Evolutionary conservation across 2,113 vertebrate species (phyloP), one percentile per base, ranked within the genome.

Genomic region (Chitala chitala): DNA sequence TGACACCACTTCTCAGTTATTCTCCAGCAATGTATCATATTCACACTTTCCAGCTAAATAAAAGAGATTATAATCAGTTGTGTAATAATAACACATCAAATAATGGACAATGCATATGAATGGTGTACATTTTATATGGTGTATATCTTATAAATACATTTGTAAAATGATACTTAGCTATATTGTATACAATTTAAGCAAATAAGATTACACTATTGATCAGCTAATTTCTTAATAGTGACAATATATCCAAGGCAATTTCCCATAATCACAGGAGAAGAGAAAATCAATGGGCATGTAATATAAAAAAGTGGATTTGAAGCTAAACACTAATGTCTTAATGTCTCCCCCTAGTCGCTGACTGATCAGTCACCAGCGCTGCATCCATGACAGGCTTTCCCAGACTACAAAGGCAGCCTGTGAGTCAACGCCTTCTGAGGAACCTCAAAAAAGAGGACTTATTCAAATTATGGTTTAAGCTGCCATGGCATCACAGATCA

Each of bases 191-290:
- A n/a, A n/a, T n/a, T n/a, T n/a, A n/a, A n/a, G n/a, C n/a, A n/a
- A n/a, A 46, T 12, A 46, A 46, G 44, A 46, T 38, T 33, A 44
- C 63, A 20, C 48, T 5, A 29, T 13, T 22, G 50, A 2, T 13
- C 15, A 38, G 33, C 10, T 59, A 17, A 26, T 22, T 54, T 70
- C 56, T 56, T 29, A 29, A 10, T 69, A 66, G n/a, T 56, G 29
- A 54, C 26, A 64, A 13, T 66, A 66, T 64, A 42, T 58, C 31
- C 20, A 54, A 70, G 63, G 71, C n/a, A 59, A 24, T 71, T 77
- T 72, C 66, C 73, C 55, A 78, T 38, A 56, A 71, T 73, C 75
- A 71, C 63, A 75, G 59, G 69, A 17, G 40, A 73, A 44, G 65
- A 4, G 54, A 6, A 73, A 74, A 76, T 74, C 65, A 42, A 72